Evolutionary conservation across 2,797 vertebrate species (phyloP), one percentile per base, ranked within the genome.

Genomic region (Betta splendens): DNA sequence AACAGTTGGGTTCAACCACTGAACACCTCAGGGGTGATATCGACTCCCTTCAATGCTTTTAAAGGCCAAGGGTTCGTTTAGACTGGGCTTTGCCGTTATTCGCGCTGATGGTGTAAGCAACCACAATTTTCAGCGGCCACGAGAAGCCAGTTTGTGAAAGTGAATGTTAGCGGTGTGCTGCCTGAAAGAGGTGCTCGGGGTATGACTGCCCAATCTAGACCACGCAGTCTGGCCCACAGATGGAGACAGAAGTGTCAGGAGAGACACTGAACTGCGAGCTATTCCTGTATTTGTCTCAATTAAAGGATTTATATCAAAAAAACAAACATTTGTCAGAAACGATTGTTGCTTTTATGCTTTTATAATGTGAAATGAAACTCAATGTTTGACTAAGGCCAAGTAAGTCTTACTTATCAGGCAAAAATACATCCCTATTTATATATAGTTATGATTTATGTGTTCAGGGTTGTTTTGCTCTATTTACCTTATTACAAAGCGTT

Each of bases 1-100:
- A 87, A 89, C 89, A 88, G 89, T 81, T 89, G 86, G 87, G 85
- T 87, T 91, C 85, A 89, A 89, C 85, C 86, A 89, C 85, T 90
- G 88, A 92, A 89, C 88, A 87, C 88, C 80, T 83, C 85, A 82
- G 87, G 88, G 85, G 87, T 89, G 72, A 81, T 85, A 90, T 91
- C 62, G 88, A 91, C 88, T 83, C 80, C 76, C 85, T 84, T 83
- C 81, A 76, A 77, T 82, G 85, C 87, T 85, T 89, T 88, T 79
- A 89, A 89, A 90, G 87, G 87, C 87, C 87, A 89, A 69, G 73
- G 80, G 82, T 84, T 84, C 53, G 71, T 77, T 86, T 58, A 60
- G 80, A 81, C 76, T 18, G 62, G 69, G 75, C 79, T 78, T 60
- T 75, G 83, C 81, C 52, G 76, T 74, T 66, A 75, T 77, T 85